Evolutionary conservation across 2,113 vertebrate genomes (phyloP), one percentile per base, ranked within the genome.

Genomic region (Cottus gobio): DNA sequence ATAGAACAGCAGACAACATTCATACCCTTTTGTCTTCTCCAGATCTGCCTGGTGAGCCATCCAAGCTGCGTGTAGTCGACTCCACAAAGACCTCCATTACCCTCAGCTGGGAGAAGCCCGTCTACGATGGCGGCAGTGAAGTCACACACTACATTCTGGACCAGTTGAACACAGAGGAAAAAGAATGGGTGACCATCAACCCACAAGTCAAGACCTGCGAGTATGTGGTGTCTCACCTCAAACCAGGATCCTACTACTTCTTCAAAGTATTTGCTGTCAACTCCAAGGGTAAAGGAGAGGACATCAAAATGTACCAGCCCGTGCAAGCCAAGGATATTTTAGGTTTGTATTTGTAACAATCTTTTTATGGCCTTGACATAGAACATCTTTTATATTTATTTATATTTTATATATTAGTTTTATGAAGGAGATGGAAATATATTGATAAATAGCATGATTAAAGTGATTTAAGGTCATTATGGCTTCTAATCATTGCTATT

Each of bases 61-160:
- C 96, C 75, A 99, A 99, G 83, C 93, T 99, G 83, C 96, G 91
- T 85, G 95, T 99, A 68, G 93, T 97, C 50, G 98, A 99, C 91
- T 97, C 97, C 78, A 99, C 98, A 57, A 99, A 99, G 91, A 96
- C 97, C 50, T 99, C 98, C 77, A 95, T 99, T 81, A 99, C 97
- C 1, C 95, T 99, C 71, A 94, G 95, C 66, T 99, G 98, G 98
- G 96, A 96, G 82, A 97, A 96, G 84, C 97, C 98, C 73, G 95
- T 96, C 68, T 99, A 98, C 80, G 96, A 99, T 87, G 98, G 98
- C 71, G 98, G 98, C 93, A 99, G 98, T 91, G 90, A 94, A 86
- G 93, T 99, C 86, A 98, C 96, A 58, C 96, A 95, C 82, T 99
- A 99, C 0, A 42, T 96, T 58, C 93, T 99, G 20, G 96, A 98